These are phyloP conservation scores for Zenarchopterus dispar DNA, from an alignment of 2,797 vertebrate species.

Conservation along the genomic window DNA sequence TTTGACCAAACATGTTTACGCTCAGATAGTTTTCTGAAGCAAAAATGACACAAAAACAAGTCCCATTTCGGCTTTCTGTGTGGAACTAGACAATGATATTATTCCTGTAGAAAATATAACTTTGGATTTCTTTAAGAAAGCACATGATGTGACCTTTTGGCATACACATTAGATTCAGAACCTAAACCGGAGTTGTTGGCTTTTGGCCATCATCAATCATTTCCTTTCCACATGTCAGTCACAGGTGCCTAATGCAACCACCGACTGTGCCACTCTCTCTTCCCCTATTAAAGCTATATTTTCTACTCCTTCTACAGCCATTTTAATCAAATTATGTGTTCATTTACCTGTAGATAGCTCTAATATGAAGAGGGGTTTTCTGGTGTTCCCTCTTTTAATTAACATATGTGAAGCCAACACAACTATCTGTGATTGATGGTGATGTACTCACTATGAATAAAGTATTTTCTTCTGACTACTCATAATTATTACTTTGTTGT, in stretches of 20 bases:
- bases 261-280: constrained; percentile 13
- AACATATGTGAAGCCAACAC: constrained; percentile 23
- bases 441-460: constrained; percentile 3
- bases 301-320: constrained; percentile 18
- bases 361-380: constrained; percentile 17
- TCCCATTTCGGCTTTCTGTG: background rate
- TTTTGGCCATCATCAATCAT: background rate
- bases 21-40: constrained; percentile 8
- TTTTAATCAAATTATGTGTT: constrained; percentile 44
- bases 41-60: constrained; percentile 11
- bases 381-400: constrained; percentile 9
- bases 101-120: too few species aligned
- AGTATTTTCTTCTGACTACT: background rate
- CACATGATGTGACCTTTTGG: too few species aligned
- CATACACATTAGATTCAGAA: too few species aligned
- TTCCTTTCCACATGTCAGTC: constrained; percentile 15
- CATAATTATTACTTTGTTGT: background rate
- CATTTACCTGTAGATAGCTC: constrained; percentile 40
- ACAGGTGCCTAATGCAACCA: constrained; percentile 38
- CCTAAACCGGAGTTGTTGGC: too few species aligned
- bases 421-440: constrained; percentile 6
- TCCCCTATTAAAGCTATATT: constrained; percentile 24
- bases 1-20: constrained; percentile 28
- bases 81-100: background rate
- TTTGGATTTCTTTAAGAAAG: background rate